Conservation (phyloP, 92 coral and sea anemone genomes). For the Pocillopora meandrina region DNA sequence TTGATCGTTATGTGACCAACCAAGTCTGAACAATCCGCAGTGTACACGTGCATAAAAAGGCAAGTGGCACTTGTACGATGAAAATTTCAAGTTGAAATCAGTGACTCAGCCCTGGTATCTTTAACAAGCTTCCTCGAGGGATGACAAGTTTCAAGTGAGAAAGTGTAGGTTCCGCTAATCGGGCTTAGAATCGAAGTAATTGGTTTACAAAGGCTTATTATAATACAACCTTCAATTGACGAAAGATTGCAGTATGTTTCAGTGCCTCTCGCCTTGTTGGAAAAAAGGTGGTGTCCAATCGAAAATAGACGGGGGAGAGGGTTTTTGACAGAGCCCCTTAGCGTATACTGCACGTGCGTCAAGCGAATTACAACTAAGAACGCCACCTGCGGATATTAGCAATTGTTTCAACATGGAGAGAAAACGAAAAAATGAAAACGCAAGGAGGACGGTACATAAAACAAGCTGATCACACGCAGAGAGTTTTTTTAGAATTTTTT, state of each 20-base stretch:
- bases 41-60: constrained; percentile 76
- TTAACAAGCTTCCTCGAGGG: neutral
- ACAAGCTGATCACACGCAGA: constrained; percentile 37
- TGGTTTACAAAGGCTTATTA: constrained; percentile 88
- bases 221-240: constrained; percentile 55
- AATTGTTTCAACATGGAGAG: constrained; percentile 34
- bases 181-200: constrained; percentile 81
- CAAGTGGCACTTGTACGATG: constrained; percentile 23
- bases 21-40: constrained; percentile 50
- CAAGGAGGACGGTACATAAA: constrained; percentile 16
- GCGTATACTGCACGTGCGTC: constrained; percentile 58
- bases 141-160: neutral
- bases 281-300: constrained; percentile 59
- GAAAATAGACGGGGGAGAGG: constrained; percentile 32
- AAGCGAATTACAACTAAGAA: constrained; percentile 39
- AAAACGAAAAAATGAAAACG: neutral
- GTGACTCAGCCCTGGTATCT: neutral
- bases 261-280: constrained; percentile 60
- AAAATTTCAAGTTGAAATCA: neutral
- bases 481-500: constrained; percentile 2
- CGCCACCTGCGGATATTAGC: constrained; percentile 73
- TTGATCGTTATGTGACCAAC: constrained; percentile 98
- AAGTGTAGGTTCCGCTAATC: constrained; percentile 37
- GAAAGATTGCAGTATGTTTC: constrained; percentile 58
- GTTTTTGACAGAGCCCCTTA: constrained; percentile 42